Percentiles rank a stretch among this genome's conserved stretches.
These are phyloP conservation scores for Idaea aversata DNA, from an alignment of 2,888 invertebrate genomes.

Conservation along the genomic window DNA sequence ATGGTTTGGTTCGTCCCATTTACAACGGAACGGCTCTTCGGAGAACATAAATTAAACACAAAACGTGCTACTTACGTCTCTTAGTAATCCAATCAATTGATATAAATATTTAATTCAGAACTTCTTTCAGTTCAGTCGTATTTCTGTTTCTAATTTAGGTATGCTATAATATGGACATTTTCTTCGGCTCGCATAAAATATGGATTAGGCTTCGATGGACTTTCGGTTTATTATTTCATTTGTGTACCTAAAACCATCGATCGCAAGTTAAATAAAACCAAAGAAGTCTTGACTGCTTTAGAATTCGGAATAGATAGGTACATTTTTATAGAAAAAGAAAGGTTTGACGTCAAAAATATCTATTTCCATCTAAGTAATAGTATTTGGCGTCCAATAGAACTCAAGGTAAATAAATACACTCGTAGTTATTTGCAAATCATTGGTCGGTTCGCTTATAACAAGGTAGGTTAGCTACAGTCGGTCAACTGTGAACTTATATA, in stretches of 20 bases:
- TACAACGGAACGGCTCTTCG: background rate
- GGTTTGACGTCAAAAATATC: background rate
- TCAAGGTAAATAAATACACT: background rate
- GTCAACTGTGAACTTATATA: constrained; percentile 24
- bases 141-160: constrained; percentile 16
- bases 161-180: constrained; percentile 12
- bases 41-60: background rate
- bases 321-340: background rate
- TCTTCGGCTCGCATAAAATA: constrained; percentile 5
- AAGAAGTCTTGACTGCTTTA: too few species aligned
- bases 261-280: background rate
- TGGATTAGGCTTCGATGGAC: background rate
- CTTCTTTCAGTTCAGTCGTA: constrained; percentile 9
- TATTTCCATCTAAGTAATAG: background rate
- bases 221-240: background rate
- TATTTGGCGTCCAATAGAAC: background rate
- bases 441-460: constrained; percentile 10
- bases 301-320: too few species aligned
- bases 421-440: constrained; percentile 13
- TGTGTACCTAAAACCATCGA: constrained; percentile 5
- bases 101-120: constrained; percentile 20
- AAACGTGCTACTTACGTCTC: background rate
- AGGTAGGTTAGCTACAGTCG: constrained; percentile 12
- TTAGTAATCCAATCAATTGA: constrained; percentile 19
- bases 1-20: constrained; percentile 15